Evolutionary conservation across 2,797 vertebrate species (phyloP), one percentile per base, ranked within the genome.

Genomic region (Rhinophrynus dorsalis): DNA sequence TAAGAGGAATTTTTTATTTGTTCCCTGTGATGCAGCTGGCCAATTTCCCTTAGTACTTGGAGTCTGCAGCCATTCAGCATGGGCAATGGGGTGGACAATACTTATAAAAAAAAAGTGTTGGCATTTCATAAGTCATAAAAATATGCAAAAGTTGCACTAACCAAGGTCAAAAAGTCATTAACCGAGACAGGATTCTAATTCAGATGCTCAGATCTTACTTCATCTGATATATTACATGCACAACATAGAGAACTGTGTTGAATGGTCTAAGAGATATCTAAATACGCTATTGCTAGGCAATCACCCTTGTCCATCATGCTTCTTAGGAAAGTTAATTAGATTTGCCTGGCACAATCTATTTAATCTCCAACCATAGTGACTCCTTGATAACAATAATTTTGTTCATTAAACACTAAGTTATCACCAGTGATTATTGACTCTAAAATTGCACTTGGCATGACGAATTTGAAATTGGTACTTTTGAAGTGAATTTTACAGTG

Each of bases 311-410:
- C 67, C 67, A 69, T 35, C 17, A 40, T 21, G 26, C 48, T n/a
- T 57, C 47, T 54, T 54, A 61, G 55, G 58, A 52, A 69, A 62
- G 47, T 69, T 69, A 69, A 69, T 69, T 69, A 62, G 67, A 69
- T 62, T 69, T 69, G 37, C 67, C 47, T 35, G 47, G 37, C 48
- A 32, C 21, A 18, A 50, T 60, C 67, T 40, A 21, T 40, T 29
- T 60, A 35, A 57, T 69, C 20, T 61, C 35, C 24, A 54, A 33
- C 35, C 38, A 33, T 44, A 32, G 27, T 32, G 38, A 26, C 67
- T 62, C 29, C 48, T 27, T 62, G 20, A 69, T 54, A 35, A 54
- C 57, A 69, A 61, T 69, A 30, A 69, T 62, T 69, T 27, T 55
- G 27, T 51, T 52, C 67, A 68, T 68, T 68, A 68, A 68, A 61